Percentiles rank a stretch among this genome's conserved stretches.
Evolutionary conservation across 2,113 vertebrate species (phyloP).

Genomic region (Pedetes capensis): DNA sequence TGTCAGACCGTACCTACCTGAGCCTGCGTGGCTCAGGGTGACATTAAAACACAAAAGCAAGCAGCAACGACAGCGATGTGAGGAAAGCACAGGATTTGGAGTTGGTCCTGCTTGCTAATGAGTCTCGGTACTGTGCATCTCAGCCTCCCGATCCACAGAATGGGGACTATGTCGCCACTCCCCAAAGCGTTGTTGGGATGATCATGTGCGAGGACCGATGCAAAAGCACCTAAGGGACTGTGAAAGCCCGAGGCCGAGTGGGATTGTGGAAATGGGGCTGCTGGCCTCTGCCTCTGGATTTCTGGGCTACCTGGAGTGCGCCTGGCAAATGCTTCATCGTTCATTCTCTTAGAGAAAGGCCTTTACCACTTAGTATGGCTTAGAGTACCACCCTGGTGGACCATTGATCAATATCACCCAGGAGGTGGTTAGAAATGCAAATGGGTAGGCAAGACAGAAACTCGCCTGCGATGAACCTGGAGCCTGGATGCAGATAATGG

Average conservation of each 20-base stretch:
- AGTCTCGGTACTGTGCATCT: neutral
- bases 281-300: neutral
- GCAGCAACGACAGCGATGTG: neutral
- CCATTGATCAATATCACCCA: no score
- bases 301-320: no score
- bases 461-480: neutral
- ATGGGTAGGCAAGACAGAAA: neutral
- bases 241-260: neutral
- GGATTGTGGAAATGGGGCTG: neutral
- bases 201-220: neutral
- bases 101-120: neutral
- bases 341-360: no score
- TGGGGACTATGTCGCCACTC: neutral
- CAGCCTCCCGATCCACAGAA: neutral
- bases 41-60: neutral
- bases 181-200: neutral
- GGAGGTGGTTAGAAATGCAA: no score
- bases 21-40: neutral
- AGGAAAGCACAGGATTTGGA: neutral
- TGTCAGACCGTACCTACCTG: constrained; percentile 18
- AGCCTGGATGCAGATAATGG: neutral
- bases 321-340: no score
- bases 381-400: no score
- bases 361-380: no score
- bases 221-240: neutral